Conservation (phyloP, 1,140 invertebrate genomes). For the Panulirus ornatus region DNA sequence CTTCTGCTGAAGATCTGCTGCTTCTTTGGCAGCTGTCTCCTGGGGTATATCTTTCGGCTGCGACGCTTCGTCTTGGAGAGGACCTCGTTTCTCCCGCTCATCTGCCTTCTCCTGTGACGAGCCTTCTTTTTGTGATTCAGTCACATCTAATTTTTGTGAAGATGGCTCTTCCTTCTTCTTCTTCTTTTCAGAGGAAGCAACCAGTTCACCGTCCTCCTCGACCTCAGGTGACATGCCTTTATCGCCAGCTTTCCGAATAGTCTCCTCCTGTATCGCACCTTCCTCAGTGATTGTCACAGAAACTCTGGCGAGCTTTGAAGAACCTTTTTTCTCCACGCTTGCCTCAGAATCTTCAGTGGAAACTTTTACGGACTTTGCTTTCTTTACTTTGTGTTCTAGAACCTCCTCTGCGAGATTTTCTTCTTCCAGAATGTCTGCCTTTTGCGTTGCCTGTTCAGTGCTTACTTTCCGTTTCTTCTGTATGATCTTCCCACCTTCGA, state of each 20-base stretch:
- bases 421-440: background rate
- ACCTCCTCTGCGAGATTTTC: background rate
- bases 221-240: too few relatives aligned
- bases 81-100: background rate
- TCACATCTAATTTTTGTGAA: background rate
- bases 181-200: too few relatives aligned
- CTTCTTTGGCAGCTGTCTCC: background rate
- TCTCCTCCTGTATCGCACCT: too few relatives aligned
- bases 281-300: too few relatives aligned
- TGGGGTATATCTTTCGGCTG: conserved; percentile 13
- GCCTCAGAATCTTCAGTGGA: background rate
- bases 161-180: conserved; percentile 17
- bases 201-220: too few relatives aligned
- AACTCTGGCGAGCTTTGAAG: too few relatives aligned
- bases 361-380: background rate
- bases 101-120: conserved; percentile 13
- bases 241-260: too few relatives aligned
- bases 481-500: background rate
- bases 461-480: conserved; percentile 8
- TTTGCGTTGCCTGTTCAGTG: background rate
- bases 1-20: background rate
- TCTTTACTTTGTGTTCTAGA: conserved; percentile 17
- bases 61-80: background rate
- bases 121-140: background rate
- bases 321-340: too few relatives aligned